phyloP scores from a whole-genome alignment of 2,888 invertebrate genomes.

The Andrena minutula region DNA sequence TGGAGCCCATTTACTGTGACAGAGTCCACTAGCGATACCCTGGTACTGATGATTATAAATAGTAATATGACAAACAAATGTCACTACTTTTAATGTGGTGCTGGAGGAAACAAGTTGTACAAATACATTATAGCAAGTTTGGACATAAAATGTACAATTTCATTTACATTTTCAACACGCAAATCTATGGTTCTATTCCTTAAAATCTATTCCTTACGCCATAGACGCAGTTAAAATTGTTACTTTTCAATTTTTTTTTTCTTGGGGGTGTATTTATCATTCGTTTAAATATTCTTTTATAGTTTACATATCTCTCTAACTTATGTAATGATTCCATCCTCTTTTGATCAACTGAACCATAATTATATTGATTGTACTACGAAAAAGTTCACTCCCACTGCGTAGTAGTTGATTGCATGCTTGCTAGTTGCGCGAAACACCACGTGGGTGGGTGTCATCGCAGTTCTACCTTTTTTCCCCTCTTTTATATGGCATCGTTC shows the following conservation, averaged over 20 bases:
- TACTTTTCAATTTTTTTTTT: background rate
- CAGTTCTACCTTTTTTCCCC: background rate
- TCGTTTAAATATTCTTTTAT: background rate
- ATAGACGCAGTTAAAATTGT: background rate
- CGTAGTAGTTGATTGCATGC: constrained; percentile 18
- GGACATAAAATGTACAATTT: too few relatives aligned
- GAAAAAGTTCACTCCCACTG: background rate
- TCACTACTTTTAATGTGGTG: too few relatives aligned
- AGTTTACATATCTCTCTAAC: background rate
- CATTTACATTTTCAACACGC: too few relatives aligned
- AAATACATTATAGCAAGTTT: too few relatives aligned
- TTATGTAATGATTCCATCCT: background rate
- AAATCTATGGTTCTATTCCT: too few relatives aligned
- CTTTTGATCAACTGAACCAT: background rate
- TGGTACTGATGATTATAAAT: too few relatives aligned
- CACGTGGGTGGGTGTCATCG: constrained; percentile 24
- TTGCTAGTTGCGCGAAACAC: constrained; percentile 12
- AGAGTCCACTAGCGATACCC: too few relatives aligned
- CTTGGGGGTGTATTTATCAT: background rate
- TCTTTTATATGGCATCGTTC: constrained; percentile 12
- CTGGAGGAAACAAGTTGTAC: too few relatives aligned
- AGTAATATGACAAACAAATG: too few relatives aligned
- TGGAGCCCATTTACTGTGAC: background rate
- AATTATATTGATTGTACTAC: constrained; percentile 6
- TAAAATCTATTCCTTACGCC: too few relatives aligned